Percentiles rank a stretch among this genome's conserved stretches.
Conservation (phyloP, 2,113 vertebrate genomes). For the Castor canadensis region DNA sequence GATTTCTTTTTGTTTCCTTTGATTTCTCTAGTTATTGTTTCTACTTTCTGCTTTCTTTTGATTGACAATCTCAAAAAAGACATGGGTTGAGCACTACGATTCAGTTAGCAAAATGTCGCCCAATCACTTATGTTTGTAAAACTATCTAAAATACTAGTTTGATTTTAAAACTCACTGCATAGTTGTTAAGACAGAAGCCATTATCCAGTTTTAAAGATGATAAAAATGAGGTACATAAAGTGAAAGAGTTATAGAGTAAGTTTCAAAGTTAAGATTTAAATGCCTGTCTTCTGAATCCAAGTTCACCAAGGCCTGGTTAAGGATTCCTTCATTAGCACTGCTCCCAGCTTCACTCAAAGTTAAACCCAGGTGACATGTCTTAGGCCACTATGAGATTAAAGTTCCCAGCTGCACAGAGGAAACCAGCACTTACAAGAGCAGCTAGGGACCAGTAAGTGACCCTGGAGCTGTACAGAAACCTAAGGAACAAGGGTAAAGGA, state of each 20-base stretch:
- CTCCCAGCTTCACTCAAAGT: not conserved
- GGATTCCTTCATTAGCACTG: not conserved
- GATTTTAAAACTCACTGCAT: too few relatives aligned
- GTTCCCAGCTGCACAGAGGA: not conserved
- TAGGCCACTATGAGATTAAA: not conserved
- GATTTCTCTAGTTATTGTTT: not conserved
- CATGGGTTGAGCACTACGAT: not conserved
- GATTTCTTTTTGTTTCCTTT: not conserved
- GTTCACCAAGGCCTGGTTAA: not conserved
- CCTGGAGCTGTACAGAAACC: not conserved
- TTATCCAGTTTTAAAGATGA: not conserved
- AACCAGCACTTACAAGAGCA: not conserved
- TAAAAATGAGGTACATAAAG: not conserved
- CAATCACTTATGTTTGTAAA: not conserved
- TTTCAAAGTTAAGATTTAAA: constrained; percentile 12
- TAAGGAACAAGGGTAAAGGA: not conserved
- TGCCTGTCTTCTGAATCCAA: not conserved
- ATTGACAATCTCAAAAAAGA: not conserved
- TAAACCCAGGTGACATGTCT: not conserved
- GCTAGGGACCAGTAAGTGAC: not conserved
- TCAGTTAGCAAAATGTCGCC: not conserved
- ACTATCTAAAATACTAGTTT: not conserved
- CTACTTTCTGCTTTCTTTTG: not conserved
- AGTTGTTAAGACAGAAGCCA: not conserved
- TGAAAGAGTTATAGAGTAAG: not conserved